Evolutionary conservation across 2,888 invertebrate species (phyloP), one percentile per base, ranked within the genome.

Genomic region (Bombylius discolor): DNA sequence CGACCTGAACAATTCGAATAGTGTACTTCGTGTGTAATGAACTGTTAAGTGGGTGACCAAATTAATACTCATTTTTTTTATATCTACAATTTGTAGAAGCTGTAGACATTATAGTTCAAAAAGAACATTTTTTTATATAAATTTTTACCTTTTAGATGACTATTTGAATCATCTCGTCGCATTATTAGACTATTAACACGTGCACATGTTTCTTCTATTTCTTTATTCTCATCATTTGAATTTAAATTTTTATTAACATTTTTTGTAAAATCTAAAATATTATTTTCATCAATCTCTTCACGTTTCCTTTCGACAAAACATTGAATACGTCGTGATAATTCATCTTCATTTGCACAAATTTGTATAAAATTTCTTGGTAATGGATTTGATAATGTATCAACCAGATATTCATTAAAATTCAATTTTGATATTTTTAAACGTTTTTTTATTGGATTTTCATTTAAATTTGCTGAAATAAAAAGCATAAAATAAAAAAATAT

Each of bases 281-380:
- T 91, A 59, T 79, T 79, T 8, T 81, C 67, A 72, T 91, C 83
- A 8, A 83, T 80, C 75, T 89, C 88, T 58, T 81, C 79, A 42
- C 88, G 78, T 74, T 91, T 92, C 61, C 83, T 78, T 62, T 82
- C 79, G 44, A 88, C 84, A 64, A 87, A 90, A 64, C 84, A 83
- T 59, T 81, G 75, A 60, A 91, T 87, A 53, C 91, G 78, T 55
- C 81, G 76, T 56, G 82, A 75, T 4, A 89, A 68, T 66, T 88
- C 87, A 33, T 78, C 77, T 59, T 78, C 78, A 4, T 79, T 76
- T 0, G 85, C 87, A 65, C 79, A 81, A 53, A 89, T 83, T 74
- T 89, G 88, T 11, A 88, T 75, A 42, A 85, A 68, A 67, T 76
- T 74, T 33, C 76, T 70, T 57, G 78, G 71, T 9, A 77, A 61